A percentile compares a stretch with the other conserved stretches of the same genome.
These are phyloP conservation scores for Bubo blakistoni DNA, from an alignment of 2,113 vertebrate genomes.

Conservation along the genomic window DNA sequence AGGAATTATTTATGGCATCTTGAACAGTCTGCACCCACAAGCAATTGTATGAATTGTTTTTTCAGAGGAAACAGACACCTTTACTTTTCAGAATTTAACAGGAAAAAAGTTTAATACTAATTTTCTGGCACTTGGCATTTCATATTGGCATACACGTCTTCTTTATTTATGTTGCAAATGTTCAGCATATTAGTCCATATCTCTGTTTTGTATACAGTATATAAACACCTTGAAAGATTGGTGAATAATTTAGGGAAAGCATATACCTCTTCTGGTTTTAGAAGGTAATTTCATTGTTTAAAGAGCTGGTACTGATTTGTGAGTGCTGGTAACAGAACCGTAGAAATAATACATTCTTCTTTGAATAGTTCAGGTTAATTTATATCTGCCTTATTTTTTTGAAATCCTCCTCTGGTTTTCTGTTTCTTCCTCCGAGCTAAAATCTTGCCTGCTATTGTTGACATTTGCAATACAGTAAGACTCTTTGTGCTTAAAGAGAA, in stretches of 20 bases:
- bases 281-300: background rate
- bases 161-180: background rate
- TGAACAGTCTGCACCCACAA: background rate
- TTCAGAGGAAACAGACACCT: background rate
- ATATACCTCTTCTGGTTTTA: background rate
- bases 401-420: background rate
- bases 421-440: background rate
- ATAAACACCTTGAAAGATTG: background rate
- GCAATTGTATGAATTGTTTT: background rate
- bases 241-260: background rate
- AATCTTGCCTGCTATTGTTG: background rate
- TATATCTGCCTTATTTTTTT: background rate
- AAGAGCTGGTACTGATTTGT: conserved; percentile 1
- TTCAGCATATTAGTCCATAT: background rate
- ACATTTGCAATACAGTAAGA: background rate
- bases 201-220: background rate
- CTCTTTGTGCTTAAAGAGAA: background rate
- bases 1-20: background rate
- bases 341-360: background rate
- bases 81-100: background rate
- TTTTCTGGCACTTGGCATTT: conserved; percentile 4
- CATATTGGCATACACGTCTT: background rate
- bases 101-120: background rate
- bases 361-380: background rate
- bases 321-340: background rate